These are phyloP conservation scores for Clunio marinus DNA, from an alignment of 2,888 invertebrate species.

Conservation along the genomic window DNA sequence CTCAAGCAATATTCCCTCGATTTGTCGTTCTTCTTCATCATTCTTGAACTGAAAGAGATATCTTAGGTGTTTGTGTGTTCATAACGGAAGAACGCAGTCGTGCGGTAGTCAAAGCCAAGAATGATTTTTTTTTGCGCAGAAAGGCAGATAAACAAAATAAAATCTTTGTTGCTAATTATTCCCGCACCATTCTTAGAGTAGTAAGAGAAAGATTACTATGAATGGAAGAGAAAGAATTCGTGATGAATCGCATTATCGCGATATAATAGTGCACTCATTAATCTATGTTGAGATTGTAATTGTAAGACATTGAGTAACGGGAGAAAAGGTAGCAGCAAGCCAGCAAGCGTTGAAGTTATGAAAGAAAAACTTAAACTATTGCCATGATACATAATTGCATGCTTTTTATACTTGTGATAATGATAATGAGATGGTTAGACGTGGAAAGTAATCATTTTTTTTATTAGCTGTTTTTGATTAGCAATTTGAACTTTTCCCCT, in stretches of 20 bases:
- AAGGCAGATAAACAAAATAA: constrained; percentile 3
- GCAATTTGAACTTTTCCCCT: neutral
- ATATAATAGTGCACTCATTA: constrained; percentile 26
- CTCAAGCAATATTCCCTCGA: neutral
- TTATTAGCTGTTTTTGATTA: neutral
- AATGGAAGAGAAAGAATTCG: neutral
- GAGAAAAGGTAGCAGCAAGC: neutral
- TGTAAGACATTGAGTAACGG: constrained; percentile 11
- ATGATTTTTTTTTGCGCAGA: neutral
- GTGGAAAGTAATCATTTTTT: neutral
- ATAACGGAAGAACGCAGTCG: too few species aligned
- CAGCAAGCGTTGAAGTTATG: neutral
- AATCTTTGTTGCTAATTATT: neutral
- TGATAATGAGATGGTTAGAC: neutral
- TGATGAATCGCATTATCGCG: constrained; percentile 27
- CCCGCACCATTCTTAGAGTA: neutral
- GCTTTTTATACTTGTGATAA: neutral
- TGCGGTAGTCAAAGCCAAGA: neutral
- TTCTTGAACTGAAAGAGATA: too few species aligned
- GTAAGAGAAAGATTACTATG: too few species aligned
- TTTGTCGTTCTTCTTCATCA: neutral
- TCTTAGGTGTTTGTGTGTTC: too few species aligned
- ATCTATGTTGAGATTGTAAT: neutral
- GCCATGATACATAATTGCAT: constrained; percentile 26
- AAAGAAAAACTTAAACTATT: constrained; percentile 8